Evolutionary conservation across 2,797 vertebrate genomes (phyloP).

Genomic region (Numenius phaeopus): DNA sequence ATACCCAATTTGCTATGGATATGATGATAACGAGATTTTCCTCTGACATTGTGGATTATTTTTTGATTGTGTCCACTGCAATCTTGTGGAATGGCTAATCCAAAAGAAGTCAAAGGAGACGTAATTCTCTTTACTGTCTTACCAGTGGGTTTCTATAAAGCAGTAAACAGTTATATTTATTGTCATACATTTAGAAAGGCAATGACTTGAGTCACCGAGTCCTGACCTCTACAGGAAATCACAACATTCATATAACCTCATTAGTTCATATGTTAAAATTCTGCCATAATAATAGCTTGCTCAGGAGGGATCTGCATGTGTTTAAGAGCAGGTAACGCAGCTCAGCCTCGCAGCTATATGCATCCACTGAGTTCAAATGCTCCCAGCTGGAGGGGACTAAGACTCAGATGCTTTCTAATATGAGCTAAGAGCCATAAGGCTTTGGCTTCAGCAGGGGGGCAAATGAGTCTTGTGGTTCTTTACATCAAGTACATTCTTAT

Average conservation of each 20-base stretch:
- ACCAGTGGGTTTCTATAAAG: background rate
- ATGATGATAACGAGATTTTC: background rate
- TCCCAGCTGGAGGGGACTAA: background rate
- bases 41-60: background rate
- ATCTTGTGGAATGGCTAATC: background rate
- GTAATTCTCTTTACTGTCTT: background rate
- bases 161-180: background rate
- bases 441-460: background rate
- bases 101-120: background rate
- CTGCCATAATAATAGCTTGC: background rate
- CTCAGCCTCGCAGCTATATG: background rate
- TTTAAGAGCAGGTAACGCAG: background rate
- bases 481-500: background rate
- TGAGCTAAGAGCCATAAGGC: background rate
- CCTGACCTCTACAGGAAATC: background rate
- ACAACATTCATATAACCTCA: background rate
- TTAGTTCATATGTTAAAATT: background rate
- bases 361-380: background rate
- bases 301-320: background rate
- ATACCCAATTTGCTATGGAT: background rate
- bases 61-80: background rate
- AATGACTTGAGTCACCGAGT: background rate
- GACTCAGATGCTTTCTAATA: background rate
- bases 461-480: background rate
- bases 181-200: background rate